Evolutionary conservation across 2,888 invertebrate genomes (phyloP), one percentile per base, ranked within the genome.

Genomic region (Campaea margaritaria): DNA sequence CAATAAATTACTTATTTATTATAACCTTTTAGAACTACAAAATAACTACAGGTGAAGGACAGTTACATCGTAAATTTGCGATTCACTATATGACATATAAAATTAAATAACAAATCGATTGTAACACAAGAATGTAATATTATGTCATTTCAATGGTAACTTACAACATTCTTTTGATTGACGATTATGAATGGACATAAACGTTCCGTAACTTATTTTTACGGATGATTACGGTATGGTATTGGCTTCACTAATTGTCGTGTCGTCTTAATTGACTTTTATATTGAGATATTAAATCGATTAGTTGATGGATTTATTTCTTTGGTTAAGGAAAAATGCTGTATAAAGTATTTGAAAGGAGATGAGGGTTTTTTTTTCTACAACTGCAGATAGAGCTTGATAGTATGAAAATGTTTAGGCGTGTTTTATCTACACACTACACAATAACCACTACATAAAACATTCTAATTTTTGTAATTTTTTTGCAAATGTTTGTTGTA

Each of bases 1-100:
- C 38, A 56, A 61, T 61, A 56, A 61, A 61, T 52, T 51, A 55
- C 41, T 56, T 48, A 56, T 47, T 61, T 47, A 54, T 53, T 50
- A 54, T 56, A 46, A 61, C 51, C 60, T 51, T 55, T 60, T 43
- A 13, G 14, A 38, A 39, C 27, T 13, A 34, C 42, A 50, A 46
- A 52, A 49, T n/a, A 50, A 47, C 54, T 38, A 28, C 43, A 39
- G 51, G 51, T 51, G 55, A 55, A 61, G 60, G 60, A 46, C 55
- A 43, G 14, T 47, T 43, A 13, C 50, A 51, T 60, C 55, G 46
- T 58, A 60, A 54, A 60, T 52, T 53, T 52, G 36, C 51, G 50
- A 50, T 46, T 54, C 50, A 36, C 12, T 48, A 52, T 47, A 58
- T 49, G 53, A 50, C 55, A 48, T 46, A 46, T 16, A 50, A n/a